Base-by-base conservation (phyloP, 2,113 vertebrate species). In the Haplochromis burtoni region DNA sequence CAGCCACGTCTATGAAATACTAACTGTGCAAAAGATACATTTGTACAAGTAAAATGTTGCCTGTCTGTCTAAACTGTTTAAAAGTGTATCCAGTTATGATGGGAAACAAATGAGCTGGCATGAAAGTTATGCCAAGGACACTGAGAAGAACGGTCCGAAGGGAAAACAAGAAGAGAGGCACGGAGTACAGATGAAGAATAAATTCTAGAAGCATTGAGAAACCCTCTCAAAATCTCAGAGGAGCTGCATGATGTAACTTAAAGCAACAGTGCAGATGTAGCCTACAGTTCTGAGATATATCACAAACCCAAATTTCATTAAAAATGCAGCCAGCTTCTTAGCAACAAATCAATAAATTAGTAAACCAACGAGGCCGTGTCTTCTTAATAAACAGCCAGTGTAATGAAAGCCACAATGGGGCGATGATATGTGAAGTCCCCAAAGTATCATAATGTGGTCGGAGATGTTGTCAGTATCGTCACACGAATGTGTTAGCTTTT, bases 341-440 rank as follows among this genome's bases (percentile, higher is more conserved):
- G 90, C 66, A 91, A 91, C 86, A 87, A 85, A 92, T 94, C 90
- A 94, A 94, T 94, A 90, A 88, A 89, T 92, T 89, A 93, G 86
- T 83, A 88, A 93, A 92, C 86, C 86, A 87, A 88, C 35, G 61
- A 86, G 71, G 66, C 35, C n/a, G 42, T 55, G 78, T 80, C 80
- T 5, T 54, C 38, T 81, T 87, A 87, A 92, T 94, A 84, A 89
- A 85, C 84, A 90, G 88, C 17, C 63, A 29, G 81, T 71, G 90
- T 89, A 87, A 91, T 89, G 55, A 89, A 90, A 91, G 79, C 45
- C 76, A 88, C 73, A 49, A 45, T 14, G 59, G 16, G n/a, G 24
- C n/a, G 80, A 85, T 38, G 59, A 47, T 45, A 73, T 26, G 33
- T 59, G 4, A 83, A 88, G 1, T 3, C 80, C 92, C 76, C 8